phyloP scores from a whole-genome alignment of 2,797 vertebrate genomes.

The Cottoperca gobio region DNA sequence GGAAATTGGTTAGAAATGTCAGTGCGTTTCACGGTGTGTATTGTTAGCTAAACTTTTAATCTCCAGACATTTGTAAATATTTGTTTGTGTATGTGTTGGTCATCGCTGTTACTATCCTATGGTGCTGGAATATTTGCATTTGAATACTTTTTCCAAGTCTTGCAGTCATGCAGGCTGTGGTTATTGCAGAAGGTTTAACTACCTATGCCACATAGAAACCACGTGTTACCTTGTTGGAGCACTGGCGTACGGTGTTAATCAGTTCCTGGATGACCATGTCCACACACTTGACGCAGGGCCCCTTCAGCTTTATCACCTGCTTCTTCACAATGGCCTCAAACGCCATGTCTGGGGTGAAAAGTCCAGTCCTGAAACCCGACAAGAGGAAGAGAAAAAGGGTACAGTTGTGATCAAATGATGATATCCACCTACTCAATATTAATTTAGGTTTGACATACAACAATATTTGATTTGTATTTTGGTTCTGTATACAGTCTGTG shows the following conservation, averaged over 20 bases:
- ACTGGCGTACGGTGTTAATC: constrained; percentile 96
- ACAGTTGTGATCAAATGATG: background rate
- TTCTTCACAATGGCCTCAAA: constrained; percentile 99
- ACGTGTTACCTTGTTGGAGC: constrained; percentile 90
- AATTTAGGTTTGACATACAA: background rate
- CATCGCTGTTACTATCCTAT: background rate
- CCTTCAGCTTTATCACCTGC: constrained; percentile 95
- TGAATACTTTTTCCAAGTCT: background rate
- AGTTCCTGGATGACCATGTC: constrained; percentile 97
- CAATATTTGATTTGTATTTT: constrained; percentile 15
- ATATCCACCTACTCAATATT: background rate
- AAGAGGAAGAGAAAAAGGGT: constrained; percentile 7
- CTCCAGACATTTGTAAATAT: too few relatives aligned
- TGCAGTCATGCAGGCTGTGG: background rate
- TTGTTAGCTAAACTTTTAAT: too few relatives aligned
- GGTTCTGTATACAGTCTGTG: background rate
- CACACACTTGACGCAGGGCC: constrained; percentile 94
- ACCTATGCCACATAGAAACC: background rate
- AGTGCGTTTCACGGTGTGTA: background rate
- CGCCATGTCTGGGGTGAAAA: constrained; percentile 98
- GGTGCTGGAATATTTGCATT: background rate
- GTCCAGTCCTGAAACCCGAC: constrained; percentile 79
- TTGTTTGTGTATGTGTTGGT: background rate
- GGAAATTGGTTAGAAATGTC: background rate
- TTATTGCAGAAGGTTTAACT: background rate